phyloP scores from a whole-genome alignment of 1,140 invertebrate species.

The Calycopis cecrops region DNA sequence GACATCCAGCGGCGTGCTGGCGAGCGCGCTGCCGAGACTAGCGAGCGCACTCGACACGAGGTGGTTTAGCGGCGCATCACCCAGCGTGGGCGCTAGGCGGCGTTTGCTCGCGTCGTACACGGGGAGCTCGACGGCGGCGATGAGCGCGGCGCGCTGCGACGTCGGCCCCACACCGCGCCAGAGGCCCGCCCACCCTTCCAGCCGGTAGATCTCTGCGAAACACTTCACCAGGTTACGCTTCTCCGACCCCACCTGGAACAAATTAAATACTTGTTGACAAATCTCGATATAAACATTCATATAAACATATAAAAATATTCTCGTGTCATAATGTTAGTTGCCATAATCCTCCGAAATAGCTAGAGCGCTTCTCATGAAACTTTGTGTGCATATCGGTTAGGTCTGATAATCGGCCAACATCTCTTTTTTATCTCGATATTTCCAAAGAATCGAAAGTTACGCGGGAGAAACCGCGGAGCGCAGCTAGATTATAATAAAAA shows the following conservation, averaged over 20 bases:
- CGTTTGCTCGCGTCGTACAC: constrained; percentile 95
- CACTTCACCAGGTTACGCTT: constrained; percentile 49
- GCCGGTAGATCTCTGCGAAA: constrained; percentile 41
- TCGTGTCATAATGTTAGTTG: no score
- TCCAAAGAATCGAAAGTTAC: no score
- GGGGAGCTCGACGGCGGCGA: constrained; percentile 94
- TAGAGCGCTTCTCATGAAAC: no score
- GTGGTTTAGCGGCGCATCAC: constrained; percentile 90
- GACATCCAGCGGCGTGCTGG: constrained; percentile 96
- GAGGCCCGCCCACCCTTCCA: constrained; percentile 50
- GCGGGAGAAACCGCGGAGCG: no score
- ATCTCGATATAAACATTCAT: no score
- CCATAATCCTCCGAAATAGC: no score
- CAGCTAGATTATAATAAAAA: no score
- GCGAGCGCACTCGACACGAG: constrained; percentile 94
- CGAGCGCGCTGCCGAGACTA: constrained; percentile 93
- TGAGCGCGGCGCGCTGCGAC: constrained; percentile 92
- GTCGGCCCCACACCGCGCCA: constrained; percentile 92
- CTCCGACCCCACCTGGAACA: constrained; percentile 47
- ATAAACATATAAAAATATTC: no score
- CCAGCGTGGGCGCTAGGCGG: constrained; percentile 82
- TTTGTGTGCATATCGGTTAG: no score
- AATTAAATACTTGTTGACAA: neutral
- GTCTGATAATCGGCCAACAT: no score
- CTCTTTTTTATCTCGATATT: no score